Base-by-base conservation (phyloP, 2,113 vertebrate genomes). In the Antechinus flavipes region DNA sequence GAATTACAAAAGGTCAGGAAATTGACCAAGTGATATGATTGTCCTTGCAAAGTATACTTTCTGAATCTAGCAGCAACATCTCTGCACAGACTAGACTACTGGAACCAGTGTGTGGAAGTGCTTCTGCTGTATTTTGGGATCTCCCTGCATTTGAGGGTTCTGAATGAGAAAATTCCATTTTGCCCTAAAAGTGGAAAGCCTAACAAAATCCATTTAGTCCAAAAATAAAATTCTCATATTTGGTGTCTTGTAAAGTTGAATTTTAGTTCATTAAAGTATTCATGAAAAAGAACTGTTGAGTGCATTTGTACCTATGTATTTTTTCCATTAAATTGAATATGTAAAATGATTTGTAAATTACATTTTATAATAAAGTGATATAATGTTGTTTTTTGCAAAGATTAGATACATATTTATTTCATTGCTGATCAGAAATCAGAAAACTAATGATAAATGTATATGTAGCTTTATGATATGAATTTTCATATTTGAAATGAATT, bases 81-180 rank as follows among this genome's bases (percentile, higher is more conserved):
- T 99, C 98, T 98, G 99, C 98, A 99, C 99, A 99, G 97, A 99
- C 99, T 99, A 97, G 98, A 97, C 94, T 89, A 96, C 98, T 98
- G 98, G 96, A 97, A 97, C 98, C 98, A 99, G 99, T 99, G 99
- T 99, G 99, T 98, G 98, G 99, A 99, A 99, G 99, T 98, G 99
- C 99, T 99, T 99, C 99, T 99, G 99, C 98, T 99, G 98, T 98
- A 93, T 99, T 99, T 99, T 98, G 99, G 99, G 98, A 99, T 98
- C 98, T 99, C 90, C 97, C 98, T 95, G 26, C 98, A 94, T 96
- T 96, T 97, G 95, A 90, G 91, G 97, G 90, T 95, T 98, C 97
- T 96, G 96, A 93, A 96, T 98, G 92, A 97, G 93, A 54, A 97
- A 97, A 54, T 98, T 96, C 96, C 94, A 97, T 95, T 91, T 89